A percentile compares a stretch with the other conserved stretches of the same genome.
Conservation (phyloP, 2,797 vertebrate species). For the Gymnocypris eckloni region DNA sequence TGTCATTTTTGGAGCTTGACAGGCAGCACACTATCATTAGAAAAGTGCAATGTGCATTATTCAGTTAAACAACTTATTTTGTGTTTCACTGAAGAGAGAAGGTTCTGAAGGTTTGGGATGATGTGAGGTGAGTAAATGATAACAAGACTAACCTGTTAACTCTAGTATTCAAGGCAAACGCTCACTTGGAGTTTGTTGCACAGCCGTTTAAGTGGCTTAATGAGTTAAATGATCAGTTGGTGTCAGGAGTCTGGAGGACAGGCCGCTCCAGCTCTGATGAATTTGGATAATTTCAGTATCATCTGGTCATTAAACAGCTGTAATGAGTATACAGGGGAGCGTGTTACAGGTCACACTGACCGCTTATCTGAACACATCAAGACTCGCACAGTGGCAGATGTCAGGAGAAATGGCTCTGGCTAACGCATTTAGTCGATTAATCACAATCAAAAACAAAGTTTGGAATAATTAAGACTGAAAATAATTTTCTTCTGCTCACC, state of each 20-base stretch:
- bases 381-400: not conserved
- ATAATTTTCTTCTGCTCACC: not conserved
- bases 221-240: slow-evolving; percentile 6
- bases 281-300: slow-evolving; percentile 26
- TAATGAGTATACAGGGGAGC: not conserved
- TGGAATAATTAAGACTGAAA: not conserved
- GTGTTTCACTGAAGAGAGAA: not conserved
- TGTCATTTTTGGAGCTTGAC: not conserved
- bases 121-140: not conserved
- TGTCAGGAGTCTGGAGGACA: slow-evolving; percentile 31
- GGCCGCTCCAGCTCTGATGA: not conserved
- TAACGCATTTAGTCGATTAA: not conserved
- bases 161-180: not conserved
- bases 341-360: slow-evolving; percentile 7
- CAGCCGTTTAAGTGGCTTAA: slow-evolving; percentile 1
- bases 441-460: not conserved
- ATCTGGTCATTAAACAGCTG: slow-evolving; percentile 37
- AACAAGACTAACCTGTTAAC: not conserved
- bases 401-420: not conserved
- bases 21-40: not conserved
- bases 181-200: not conserved
- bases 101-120: not conserved
- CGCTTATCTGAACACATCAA: slow-evolving; percentile 13
- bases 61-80: not conserved
- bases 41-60: not conserved